Conservation (phyloP, 2,113 vertebrate genomes). For the Petrocephalus zakoni region DNA sequence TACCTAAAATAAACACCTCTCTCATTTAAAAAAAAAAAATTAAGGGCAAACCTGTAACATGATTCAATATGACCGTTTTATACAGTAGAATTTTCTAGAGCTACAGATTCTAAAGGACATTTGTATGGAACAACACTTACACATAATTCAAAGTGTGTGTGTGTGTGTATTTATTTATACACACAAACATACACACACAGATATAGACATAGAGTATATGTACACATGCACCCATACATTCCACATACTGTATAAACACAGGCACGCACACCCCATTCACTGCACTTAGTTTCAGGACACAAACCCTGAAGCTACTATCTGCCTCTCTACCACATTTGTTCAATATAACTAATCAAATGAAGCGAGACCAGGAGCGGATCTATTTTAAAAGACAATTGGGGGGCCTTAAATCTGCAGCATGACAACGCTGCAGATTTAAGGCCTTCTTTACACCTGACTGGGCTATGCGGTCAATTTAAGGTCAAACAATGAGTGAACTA, state of each 20-base stretch:
- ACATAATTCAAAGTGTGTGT: not conserved
- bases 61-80: not conserved
- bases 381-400: not conserved
- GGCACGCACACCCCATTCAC: not conserved
- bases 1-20: not conserved
- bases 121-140: not conserved
- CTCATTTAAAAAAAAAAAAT: not conserved
- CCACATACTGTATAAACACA: not conserved
- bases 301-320: not conserved
- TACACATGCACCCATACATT: not conserved
- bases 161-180: not conserved
- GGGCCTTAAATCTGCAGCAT: not conserved
- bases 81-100: not conserved
- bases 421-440: not conserved
- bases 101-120: not conserved
- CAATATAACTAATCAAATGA: not conserved
- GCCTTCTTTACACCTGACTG: conserved; percentile 1
- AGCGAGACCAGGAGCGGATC: not conserved
- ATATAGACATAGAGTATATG: not conserved
- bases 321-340: not conserved
- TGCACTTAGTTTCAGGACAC: not conserved
- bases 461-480: not conserved
- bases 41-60: not conserved
- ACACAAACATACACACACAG: not conserved
- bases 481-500: not conserved